Percentiles rank a stretch among this genome's conserved stretches.
phyloP scores from a whole-genome alignment of 2,113 vertebrate species.

The Oreochromis spilurus region DNA sequence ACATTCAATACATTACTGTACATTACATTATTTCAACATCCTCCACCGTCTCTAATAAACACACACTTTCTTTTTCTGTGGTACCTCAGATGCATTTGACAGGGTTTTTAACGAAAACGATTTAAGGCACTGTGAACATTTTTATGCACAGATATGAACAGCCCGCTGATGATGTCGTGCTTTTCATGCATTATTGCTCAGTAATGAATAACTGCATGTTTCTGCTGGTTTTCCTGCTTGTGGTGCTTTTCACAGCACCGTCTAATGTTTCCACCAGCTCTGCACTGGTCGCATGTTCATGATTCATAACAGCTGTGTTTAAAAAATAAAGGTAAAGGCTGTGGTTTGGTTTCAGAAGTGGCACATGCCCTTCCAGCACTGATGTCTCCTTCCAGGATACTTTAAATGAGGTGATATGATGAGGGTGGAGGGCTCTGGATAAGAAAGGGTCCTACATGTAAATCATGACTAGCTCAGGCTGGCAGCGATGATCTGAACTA shows the following conservation, averaged over 20 bases:
- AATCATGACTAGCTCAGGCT: not conserved
- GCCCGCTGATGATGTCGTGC: conserved; percentile 1
- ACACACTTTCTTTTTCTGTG: not conserved
- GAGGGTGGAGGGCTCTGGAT: not conserved
- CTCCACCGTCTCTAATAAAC: not conserved
- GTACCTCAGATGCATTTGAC: not conserved
- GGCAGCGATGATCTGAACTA: not conserved
- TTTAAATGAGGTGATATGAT: not conserved
- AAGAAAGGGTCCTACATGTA: not conserved
- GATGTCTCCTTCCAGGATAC: not conserved
- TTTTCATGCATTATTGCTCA: conserved; percentile 65
- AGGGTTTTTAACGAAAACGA: not conserved
- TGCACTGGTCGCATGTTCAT: not conserved
- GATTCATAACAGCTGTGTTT: not conserved
- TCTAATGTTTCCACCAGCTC: not conserved
- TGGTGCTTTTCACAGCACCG: not conserved
- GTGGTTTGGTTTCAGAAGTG: not conserved
- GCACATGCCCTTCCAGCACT: not conserved
- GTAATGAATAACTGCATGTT: not conserved
- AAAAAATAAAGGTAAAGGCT: not conserved
- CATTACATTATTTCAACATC: conserved; percentile 11
- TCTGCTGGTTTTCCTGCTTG: conserved; percentile 10
- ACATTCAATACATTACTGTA: conserved; percentile 53
- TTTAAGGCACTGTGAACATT: conserved; percentile 67
- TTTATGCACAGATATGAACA: conserved; percentile 21